Base-by-base conservation (phyloP, 2,113 vertebrate species). In the Ciconia boyciana region DNA sequence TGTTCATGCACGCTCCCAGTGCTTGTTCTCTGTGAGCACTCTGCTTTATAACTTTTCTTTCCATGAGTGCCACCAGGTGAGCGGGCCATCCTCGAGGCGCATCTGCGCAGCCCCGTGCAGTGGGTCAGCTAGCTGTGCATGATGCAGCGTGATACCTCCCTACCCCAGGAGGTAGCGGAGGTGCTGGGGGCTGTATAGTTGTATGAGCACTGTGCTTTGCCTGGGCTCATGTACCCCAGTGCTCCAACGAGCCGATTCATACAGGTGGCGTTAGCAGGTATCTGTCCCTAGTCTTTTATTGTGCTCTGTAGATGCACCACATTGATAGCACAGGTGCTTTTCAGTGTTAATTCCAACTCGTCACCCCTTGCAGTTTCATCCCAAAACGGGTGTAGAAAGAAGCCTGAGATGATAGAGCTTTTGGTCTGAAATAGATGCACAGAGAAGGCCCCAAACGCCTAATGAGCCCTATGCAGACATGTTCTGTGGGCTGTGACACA, bases 381-480 rank as follows among this genome's bases (percentile, higher is more conserved):
- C 51, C 46, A 34, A 51, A 64, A 58, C 16, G n/a, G 19, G 4
- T 82, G 11, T 11, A 58, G 69, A 60, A 66, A 54, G 11, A 66
- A 78, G n/a, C 11, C 19, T 58, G 66, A 71, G 31, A 18, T 55
- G n/a, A 29, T 16, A n/a, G 66, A 48, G 41, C 6, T 91, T 70
- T 89, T 83, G 46, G 10, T 62, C 31, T 75, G 51, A 69, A n/a
- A 21, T 6, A 52, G 54, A 32, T 54, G 6, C 2, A 16, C 41
- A 52, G 58, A 79, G 41, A 72, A 90, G 32, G 18, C 41, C 26
- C 26, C 58, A 76, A 10, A 69, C 39, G 26, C 11, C 15, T 22
- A 5, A 7, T 0, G 0, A 69, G 31, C 41, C 6, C 5, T 48
- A 1, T 6, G 15, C 3, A 7, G 34, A 31, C 1, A 0, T 39